phyloP scores from a whole-genome alignment of 2,113 vertebrate species.

The Hydrolagus affinis region DNA sequence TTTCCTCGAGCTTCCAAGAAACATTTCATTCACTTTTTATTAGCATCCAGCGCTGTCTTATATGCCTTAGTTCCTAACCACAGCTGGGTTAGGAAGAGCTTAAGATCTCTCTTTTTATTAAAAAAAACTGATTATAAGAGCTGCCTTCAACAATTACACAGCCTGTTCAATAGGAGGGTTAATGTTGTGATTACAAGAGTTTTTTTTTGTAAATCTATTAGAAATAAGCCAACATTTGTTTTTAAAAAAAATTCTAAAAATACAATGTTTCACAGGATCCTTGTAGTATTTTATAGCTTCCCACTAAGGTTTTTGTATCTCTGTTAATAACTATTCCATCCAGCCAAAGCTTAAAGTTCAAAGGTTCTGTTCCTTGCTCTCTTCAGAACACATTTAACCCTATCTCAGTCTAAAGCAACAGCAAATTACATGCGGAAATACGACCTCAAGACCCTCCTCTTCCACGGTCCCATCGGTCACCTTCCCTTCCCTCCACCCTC shows the following conservation, averaged over 20 bases:
- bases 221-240: neutral
- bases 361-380: neutral
- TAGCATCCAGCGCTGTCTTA: slow-evolving; percentile 58
- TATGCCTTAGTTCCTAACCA: neutral
- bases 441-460: too few species aligned
- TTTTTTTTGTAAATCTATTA: neutral
- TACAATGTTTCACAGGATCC: neutral
- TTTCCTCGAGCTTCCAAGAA: slow-evolving; percentile 81
- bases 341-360: neutral
- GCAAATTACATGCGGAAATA: too few species aligned
- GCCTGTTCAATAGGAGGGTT: neutral
- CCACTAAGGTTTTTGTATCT: too few species aligned
- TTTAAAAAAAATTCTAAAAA: neutral
- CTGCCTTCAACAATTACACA: slow-evolving; percentile 7
- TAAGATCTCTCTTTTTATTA: neutral
- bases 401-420: neutral
- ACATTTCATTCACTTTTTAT: slow-evolving; percentile 86
- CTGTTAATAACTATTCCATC: neutral
- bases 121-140: slow-evolving; percentile 7
- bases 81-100: neutral
- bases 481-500: too few species aligned
- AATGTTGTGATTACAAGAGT: slow-evolving; percentile 13
- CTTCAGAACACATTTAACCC: neutral
- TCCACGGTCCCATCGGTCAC: too few species aligned
- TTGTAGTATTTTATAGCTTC: neutral